phyloP scores from a whole-genome alignment of 2,113 vertebrate genomes.

The Microcebus lehilahytsara region DNA sequence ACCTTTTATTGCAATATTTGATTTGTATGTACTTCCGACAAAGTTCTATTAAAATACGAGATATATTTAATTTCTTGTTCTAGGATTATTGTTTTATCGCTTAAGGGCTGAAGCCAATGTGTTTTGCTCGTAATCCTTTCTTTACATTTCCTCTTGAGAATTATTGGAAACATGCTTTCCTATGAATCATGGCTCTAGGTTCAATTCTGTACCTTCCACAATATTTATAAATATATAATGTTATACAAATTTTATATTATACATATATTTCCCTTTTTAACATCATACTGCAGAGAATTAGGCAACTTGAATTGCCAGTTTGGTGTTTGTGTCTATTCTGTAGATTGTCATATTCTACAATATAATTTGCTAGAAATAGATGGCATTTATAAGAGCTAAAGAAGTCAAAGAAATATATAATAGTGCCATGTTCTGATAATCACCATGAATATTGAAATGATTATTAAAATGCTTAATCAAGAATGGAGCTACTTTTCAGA shows the following conservation, averaged over 20 bases:
- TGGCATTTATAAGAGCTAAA: neutral
- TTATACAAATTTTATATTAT: neutral
- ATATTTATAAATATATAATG: neutral
- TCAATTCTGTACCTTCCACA: neutral
- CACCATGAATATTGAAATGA: slow-evolving; percentile 45
- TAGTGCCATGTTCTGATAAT: neutral
- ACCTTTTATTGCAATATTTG: neutral
- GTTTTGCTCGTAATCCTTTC: neutral
- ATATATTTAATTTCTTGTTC: neutral
- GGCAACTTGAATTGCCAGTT: neutral
- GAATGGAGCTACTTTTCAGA: neutral
- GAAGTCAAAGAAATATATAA: neutral
- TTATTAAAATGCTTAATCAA: neutral
- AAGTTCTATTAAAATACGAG: neutral
- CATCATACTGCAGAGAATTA: neutral
- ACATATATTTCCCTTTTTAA: neutral
- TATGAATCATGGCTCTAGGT: neutral
- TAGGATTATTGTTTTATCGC: neutral
- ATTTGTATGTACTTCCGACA: neutral
- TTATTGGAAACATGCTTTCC: neutral
- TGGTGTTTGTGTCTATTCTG: neutral
- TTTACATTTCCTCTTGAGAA: neutral
- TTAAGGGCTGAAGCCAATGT: neutral
- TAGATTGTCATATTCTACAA: neutral
- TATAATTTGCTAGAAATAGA: slow-evolving; percentile 10